Evolutionary conservation across 64 coral and sea anemone species (phyloP).

Genomic region (Montipora efflorescens): DNA sequence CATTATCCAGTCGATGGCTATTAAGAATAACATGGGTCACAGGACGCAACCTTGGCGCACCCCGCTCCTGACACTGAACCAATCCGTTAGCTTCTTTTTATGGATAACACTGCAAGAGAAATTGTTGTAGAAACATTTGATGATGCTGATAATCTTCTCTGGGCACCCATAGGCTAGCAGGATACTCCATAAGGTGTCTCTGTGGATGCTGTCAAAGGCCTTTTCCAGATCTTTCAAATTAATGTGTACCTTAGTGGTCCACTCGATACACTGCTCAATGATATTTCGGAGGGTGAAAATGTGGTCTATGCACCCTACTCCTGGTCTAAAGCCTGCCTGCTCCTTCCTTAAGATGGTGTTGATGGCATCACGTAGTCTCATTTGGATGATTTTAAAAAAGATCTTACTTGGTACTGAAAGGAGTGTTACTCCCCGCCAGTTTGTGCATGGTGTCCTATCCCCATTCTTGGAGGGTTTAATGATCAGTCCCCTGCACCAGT

Average conservation of each 20-base stretch:
- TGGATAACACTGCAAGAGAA: no score
- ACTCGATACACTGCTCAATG: slow-evolving; percentile 44
- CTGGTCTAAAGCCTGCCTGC: slow-evolving; percentile 25
- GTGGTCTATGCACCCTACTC: slow-evolving; percentile 31
- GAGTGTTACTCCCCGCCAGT: slow-evolving; percentile 39
- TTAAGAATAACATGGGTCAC: no score
- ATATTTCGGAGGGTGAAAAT: slow-evolving; percentile 54
- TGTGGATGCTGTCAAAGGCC: slow-evolving; percentile 11
- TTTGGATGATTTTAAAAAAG: slow-evolving; percentile 36
- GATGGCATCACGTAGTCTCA: slow-evolving; percentile 9
- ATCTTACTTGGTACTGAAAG: background rate
- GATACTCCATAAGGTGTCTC: background rate
- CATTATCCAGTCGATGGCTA: no score
- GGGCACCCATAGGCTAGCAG: no score
- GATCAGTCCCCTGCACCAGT: background rate
- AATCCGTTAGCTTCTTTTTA: no score
- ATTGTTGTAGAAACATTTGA: no score
- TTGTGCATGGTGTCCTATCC: background rate
- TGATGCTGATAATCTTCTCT: no score
- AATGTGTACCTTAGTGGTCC: slow-evolving; percentile 10
- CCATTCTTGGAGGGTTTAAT: slow-evolving; percentile 4
- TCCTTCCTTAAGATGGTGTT: slow-evolving; percentile 23
- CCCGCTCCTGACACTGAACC: no score
- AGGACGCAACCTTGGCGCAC: no score
- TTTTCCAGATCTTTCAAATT: slow-evolving; percentile 31